A percentile compares a stretch with the other conserved stretches of the same genome.
phyloP scores from a whole-genome alignment of 2,113 vertebrate species.

The Ictidomys tridecemlineatus region DNA sequence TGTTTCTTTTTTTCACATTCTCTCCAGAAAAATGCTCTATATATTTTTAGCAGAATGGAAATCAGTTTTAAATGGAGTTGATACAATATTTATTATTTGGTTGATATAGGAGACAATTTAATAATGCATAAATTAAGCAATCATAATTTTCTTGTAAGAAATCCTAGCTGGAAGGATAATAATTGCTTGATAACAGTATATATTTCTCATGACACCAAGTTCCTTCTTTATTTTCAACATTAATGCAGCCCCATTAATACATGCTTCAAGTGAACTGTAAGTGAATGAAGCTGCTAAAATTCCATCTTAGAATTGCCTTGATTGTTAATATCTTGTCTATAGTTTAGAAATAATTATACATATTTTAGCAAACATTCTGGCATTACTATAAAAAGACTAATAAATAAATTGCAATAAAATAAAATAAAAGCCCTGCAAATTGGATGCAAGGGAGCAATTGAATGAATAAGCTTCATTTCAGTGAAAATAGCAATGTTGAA shows the following conservation, averaged over 20 bases:
- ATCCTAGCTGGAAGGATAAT: neutral
- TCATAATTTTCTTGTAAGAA: conserved; percentile 32
- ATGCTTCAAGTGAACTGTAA: neutral
- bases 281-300: neutral
- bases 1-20: too few species aligned
- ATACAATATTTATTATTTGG: neutral
- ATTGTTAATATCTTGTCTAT: neutral
- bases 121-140: neutral
- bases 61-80: conserved; percentile 9
- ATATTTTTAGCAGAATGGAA: conserved; percentile 30
- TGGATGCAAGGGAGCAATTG: neutral
- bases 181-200: neutral
- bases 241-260: neutral
- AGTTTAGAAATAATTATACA: neutral
- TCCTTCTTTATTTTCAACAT: neutral
- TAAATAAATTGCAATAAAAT: neutral
- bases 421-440: neutral
- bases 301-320: neutral
- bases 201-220: neutral
- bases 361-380: neutral
- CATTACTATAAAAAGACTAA: neutral
- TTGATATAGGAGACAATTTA: neutral
- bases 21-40: neutral
- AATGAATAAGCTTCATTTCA: neutral
- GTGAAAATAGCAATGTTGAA: neutral